Conservation (phyloP, 2,888 invertebrate species). For the Limenitis camilla region DNA sequence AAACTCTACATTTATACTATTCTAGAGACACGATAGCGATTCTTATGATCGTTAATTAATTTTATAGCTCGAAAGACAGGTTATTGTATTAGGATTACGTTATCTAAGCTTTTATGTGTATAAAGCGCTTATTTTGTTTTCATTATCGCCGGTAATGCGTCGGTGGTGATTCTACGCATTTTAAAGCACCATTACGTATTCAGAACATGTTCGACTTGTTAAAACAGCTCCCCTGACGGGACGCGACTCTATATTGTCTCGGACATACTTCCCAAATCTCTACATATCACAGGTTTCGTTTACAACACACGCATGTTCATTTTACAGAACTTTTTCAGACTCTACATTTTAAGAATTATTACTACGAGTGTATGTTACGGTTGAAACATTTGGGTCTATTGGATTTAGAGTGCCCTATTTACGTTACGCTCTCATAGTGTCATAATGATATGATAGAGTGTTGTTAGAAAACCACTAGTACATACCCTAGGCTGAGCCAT, state of each 20-base stretch:
- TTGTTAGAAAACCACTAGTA: conserved; percentile 37
- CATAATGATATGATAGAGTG: conserved; percentile 18
- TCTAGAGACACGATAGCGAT: not conserved
- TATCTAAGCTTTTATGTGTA: conserved; percentile 28
- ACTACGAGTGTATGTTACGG: not conserved
- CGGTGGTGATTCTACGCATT: conserved; percentile 43
- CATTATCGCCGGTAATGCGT: conserved; percentile 46
- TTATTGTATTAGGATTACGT: conserved; percentile 26
- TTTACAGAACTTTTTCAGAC: not conserved
- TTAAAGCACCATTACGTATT: conserved; percentile 51
- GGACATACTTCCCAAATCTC: conserved; percentile 12
- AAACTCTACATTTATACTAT: not conserved
- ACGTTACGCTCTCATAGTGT: conserved; percentile 1
- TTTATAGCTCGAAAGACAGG: conserved; percentile 33
- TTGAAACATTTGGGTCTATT: not conserved
- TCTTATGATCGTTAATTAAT: conserved; percentile 24
- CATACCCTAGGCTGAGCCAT: conserved; percentile 94
- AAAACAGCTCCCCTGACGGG: conserved; percentile 49
- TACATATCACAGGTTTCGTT: not conserved
- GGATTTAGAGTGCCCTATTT: not conserved
- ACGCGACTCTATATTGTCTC: conserved; percentile 41
- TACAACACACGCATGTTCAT: not conserved
- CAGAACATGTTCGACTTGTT: conserved; percentile 52
- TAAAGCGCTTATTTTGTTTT: conserved; percentile 48
- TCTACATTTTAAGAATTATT: not conserved